Conservation (phyloP, 2,888 invertebrate genomes). For the Trilocha varians region DNA sequence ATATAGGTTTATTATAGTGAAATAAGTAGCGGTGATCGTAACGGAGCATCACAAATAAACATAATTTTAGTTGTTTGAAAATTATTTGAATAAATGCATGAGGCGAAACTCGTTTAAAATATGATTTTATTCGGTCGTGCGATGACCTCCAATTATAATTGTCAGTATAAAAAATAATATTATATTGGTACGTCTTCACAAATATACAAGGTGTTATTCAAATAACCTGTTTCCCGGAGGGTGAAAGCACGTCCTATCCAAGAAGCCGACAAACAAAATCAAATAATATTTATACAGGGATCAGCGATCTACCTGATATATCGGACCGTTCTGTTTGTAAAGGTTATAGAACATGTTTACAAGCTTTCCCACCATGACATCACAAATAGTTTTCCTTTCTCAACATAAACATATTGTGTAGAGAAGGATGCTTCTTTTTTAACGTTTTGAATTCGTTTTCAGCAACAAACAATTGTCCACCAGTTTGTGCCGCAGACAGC, state of each 20-base stretch:
- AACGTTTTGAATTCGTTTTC: slow-evolving; percentile 19
- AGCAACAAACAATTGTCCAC: slow-evolving; percentile 55
- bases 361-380: slow-evolving; percentile 9
- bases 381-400: not conserved
- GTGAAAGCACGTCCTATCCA: not conserved
- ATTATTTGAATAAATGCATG: slow-evolving; percentile 1
- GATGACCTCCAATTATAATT: not conserved
- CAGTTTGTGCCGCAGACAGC: slow-evolving; percentile 64
- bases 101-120: not conserved
- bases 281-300: not conserved
- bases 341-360: slow-evolving; percentile 39
- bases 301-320: slow-evolving; percentile 1
- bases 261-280: not conserved
- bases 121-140: not conserved
- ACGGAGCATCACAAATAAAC: not conserved
- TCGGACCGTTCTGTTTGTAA: slow-evolving; percentile 17
- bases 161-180: not conserved
- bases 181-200: not conserved
- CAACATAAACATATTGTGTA: not conserved
- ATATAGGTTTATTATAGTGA: slow-evolving; percentile 6
- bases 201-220: not conserved
- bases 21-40: not conserved
- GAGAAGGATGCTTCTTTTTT: not conserved
- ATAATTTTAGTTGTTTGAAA: not conserved
- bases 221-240: not conserved